Percentiles rank a stretch among this genome's conserved stretches.
Conservation (phyloP, 35 echinoderm and acorn worm species). For the Amphiura filiformis region DNA sequence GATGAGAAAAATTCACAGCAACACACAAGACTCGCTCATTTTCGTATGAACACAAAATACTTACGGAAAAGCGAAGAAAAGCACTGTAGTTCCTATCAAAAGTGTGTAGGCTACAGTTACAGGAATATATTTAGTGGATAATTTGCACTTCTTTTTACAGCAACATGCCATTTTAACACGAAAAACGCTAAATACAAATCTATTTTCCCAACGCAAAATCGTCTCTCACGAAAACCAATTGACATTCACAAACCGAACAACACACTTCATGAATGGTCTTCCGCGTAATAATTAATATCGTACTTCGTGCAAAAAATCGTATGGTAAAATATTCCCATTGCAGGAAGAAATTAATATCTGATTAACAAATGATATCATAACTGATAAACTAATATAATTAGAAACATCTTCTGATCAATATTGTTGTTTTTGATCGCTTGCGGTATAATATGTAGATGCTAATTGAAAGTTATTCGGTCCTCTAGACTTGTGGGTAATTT, state of each 20-base stretch:
- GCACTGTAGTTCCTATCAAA: background rate
- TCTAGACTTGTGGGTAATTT: background rate
- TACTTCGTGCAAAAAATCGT: background rate
- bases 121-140: constrained; percentile 1
- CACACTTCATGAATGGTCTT: background rate
- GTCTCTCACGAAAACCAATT: background rate
- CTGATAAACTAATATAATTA: background rate
- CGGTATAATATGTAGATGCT: background rate
- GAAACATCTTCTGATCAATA: background rate
- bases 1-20: no score
- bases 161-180: background rate
- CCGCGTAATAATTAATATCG: constrained; percentile 7
- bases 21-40: no score
- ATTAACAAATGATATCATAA: background rate
- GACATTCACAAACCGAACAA: background rate
- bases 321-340: background rate
- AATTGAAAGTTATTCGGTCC: background rate
- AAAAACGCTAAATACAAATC: background rate
- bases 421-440: background rate
- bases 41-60: no score
- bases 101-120: background rate
- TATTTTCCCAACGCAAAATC: background rate
- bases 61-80: constrained; percentile 11
- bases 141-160: constrained; percentile 7
- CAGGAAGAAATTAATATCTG: background rate